Evolutionary conservation across 1,140 invertebrate genomes (phyloP).

Genomic region (Oreohelix idahoensis): DNA sequence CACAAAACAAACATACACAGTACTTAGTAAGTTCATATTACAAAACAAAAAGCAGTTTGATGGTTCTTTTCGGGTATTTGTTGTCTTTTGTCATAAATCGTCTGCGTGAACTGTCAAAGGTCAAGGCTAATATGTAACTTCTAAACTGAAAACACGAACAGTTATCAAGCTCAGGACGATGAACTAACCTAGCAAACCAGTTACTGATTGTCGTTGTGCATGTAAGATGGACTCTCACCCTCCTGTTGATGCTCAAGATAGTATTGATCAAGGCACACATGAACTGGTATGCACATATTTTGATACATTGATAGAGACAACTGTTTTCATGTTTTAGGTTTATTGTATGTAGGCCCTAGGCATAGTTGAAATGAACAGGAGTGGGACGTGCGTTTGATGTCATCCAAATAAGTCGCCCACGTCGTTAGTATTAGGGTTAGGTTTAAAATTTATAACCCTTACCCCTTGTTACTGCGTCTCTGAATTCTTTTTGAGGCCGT

Average conservation of each 20-base stretch:
- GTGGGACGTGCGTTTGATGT: too few species aligned
- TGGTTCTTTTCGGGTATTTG: background rate
- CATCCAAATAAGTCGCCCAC: too few species aligned
- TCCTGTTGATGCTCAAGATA: conserved; percentile 8
- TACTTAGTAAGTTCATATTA: too few species aligned
- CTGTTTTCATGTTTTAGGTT: background rate
- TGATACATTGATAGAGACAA: background rate
- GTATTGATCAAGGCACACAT: background rate
- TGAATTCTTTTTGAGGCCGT: too few species aligned
- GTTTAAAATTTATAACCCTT: too few species aligned
- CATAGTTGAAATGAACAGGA: too few species aligned
- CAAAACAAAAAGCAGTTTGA: too few species aligned
- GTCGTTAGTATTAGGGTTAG: too few species aligned
- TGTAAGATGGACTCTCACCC: conserved; percentile 23
- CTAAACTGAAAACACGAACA: conserved; percentile 5
- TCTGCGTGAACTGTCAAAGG: conserved; percentile 9
- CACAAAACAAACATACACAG: too few species aligned
- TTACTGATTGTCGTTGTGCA: background rate
- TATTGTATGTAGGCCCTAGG: too few species aligned
- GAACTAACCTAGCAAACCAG: background rate
- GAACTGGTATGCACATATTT: conserved; percentile 1
- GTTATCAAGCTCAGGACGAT: background rate
- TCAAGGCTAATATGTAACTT: background rate
- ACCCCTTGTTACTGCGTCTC: too few species aligned
- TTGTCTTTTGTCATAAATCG: background rate